Conservation (phyloP, 2,797 vertebrate species). For the Simalia tracyae region DNA sequence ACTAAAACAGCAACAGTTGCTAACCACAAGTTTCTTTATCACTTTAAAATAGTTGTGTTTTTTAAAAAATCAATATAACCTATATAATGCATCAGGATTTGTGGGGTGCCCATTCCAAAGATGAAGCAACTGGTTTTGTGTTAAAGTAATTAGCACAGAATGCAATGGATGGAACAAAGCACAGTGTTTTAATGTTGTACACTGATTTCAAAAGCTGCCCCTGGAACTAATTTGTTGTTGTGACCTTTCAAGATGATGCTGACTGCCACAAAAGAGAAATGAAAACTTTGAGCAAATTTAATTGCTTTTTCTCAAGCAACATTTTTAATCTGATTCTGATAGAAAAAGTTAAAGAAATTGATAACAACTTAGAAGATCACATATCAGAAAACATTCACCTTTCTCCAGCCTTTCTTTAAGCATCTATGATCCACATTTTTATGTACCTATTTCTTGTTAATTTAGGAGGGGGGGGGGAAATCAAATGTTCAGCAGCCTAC, state of each 20-base stretch:
- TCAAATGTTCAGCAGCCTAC: neutral
- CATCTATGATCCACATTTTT: neutral
- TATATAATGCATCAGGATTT: neutral
- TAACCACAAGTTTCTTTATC: neutral
- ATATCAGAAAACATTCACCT: neutral
- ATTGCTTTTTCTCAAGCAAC: conserved; percentile 21
- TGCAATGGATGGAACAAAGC: neutral
- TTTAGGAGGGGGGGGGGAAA: neutral
- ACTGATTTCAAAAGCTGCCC: neutral
- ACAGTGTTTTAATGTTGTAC: accelerated
- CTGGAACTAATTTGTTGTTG: neutral
- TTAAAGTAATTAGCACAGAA: neutral
- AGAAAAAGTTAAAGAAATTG: neutral
- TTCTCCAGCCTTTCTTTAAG: neutral
- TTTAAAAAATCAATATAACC: neutral
- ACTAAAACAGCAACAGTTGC: accelerated
- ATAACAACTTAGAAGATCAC: conserved; percentile 16
- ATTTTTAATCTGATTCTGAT: accelerated
- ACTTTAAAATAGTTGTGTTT: neutral
- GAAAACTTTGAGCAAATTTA: neutral
- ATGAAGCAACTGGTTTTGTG: neutral
- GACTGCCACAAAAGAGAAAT: neutral
- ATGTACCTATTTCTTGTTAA: neutral
- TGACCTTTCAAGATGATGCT: neutral
- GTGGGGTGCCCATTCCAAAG: neutral